phyloP scores from a whole-genome alignment of 2,113 vertebrate species.

The Terrapene triunguis region DNA sequence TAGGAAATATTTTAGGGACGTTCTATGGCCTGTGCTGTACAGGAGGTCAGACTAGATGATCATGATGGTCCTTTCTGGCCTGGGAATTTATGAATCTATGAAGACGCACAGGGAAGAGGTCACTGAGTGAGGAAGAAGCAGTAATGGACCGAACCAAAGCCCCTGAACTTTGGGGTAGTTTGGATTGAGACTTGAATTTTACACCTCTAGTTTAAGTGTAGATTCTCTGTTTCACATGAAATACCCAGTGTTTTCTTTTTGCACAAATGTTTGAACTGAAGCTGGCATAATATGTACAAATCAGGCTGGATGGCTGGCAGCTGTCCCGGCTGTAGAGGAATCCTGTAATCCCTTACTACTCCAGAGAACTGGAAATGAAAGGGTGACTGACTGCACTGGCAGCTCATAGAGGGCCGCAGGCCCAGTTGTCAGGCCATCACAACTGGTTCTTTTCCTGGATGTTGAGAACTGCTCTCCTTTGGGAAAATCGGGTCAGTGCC shows the following conservation, averaged over 20 bases:
- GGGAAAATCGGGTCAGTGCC: conserved; percentile 45
- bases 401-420: background rate
- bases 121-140: background rate
- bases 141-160: background rate
- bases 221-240: background rate
- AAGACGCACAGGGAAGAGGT: background rate
- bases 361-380: conserved; percentile 5
- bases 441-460: conserved; percentile 48
- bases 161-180: background rate
- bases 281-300: background rate
- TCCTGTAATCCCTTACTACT: background rate
- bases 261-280: background rate
- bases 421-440: background rate
- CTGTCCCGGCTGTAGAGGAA: background rate
- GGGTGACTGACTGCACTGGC: background rate
- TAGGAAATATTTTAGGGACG: background rate
- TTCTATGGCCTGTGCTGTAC: background rate
- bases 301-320: background rate
- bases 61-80: background rate
- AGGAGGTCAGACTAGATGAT: background rate
- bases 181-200: background rate
- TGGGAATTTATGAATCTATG: background rate
- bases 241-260: background rate
- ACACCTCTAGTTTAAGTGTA: background rate
- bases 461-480: background rate